These are phyloP conservation scores for Microcaecilia unicolor DNA, from an alignment of 2,797 vertebrate genomes.

Conservation along the genomic window DNA sequence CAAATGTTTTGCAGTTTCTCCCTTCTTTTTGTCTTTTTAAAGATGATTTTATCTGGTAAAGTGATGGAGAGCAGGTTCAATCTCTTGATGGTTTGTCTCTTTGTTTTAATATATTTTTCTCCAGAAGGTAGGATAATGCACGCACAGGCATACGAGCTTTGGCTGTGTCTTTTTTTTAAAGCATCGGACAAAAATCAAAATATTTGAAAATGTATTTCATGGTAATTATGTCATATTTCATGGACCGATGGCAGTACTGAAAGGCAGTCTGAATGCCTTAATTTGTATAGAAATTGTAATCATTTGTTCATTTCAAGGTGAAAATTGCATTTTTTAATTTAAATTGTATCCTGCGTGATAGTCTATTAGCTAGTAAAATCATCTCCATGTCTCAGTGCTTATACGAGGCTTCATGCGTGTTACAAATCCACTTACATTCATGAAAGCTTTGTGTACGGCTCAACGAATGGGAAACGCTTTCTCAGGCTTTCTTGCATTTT, in stretches of 20 bases:
- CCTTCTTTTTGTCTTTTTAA: conserved; percentile 76
- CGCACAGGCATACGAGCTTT: conserved; percentile 65
- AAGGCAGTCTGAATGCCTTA: conserved; percentile 98
- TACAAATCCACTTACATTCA: conserved; percentile 89
- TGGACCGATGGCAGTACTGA: conserved; percentile 94
- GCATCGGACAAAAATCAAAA: conserved; percentile 95
- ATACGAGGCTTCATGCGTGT: conserved; percentile 85
- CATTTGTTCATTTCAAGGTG: conserved; percentile 99
- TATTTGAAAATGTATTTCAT: conserved; percentile 99
- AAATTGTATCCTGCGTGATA: conserved; percentile 98
- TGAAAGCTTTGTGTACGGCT: conserved; percentile 84
- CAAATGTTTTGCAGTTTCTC: conserved; percentile 50
- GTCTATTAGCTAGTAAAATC: conserved; percentile 99
- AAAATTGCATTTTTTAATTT: conserved; percentile 99
- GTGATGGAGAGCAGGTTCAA: conserved; percentile 28
- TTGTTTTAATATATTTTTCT: conserved; percentile 79
- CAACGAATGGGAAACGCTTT: conserved; percentile 70
- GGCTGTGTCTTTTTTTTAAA: conserved; percentile 90
- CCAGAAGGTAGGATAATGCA: conserved; percentile 80
- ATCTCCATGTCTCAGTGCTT: conserved; percentile 90
- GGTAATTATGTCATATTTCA: conserved; percentile 99
- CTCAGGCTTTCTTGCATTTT: conserved; percentile 38
- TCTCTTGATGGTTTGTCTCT: conserved; percentile 51
- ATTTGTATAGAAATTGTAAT: conserved; percentile 99
- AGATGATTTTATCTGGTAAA: conserved; percentile 70